Evolutionary conservation across 2,113 vertebrate genomes (phyloP).

Genomic region (Pitta sordida): DNA sequence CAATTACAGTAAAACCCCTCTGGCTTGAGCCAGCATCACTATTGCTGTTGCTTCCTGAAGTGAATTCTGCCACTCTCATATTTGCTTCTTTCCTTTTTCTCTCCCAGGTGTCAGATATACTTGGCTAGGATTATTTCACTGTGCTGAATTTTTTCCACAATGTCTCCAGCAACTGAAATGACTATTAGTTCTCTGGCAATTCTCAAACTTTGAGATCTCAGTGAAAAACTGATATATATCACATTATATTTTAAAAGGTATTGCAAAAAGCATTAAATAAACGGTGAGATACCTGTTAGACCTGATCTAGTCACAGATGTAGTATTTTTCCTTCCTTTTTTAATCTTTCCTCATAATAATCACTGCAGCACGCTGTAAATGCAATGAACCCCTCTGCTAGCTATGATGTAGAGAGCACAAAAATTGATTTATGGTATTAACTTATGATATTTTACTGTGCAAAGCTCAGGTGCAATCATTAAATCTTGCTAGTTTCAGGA

Average conservation of each 20-base stretch:
- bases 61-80: neutral
- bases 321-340: neutral
- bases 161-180: neutral
- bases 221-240: neutral
- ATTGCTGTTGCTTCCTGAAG: slow-evolving; percentile 17
- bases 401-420: neutral
- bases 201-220: neutral
- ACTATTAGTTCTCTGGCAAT: neutral
- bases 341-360: neutral
- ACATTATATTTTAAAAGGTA: slow-evolving; percentile 12
- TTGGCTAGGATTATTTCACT: slow-evolving; percentile 2
- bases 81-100: neutral
- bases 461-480: neutral
- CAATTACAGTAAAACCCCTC: slow-evolving; percentile 43
- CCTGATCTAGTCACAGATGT: neutral
- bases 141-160: neutral
- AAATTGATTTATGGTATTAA: slow-evolving; percentile 26
- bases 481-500: neutral
- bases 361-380: neutral
- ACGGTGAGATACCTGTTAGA: neutral
- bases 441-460: neutral
- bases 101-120: slow-evolving; percentile 7
- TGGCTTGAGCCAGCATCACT: neutral
- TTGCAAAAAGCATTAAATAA: neutral
- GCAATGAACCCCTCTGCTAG: neutral